A percentile compares a stretch with the other conserved stretches of the same genome.
Evolutionary conservation across 2,888 invertebrate genomes (phyloP).

Genomic region (Villa cingulata): DNA sequence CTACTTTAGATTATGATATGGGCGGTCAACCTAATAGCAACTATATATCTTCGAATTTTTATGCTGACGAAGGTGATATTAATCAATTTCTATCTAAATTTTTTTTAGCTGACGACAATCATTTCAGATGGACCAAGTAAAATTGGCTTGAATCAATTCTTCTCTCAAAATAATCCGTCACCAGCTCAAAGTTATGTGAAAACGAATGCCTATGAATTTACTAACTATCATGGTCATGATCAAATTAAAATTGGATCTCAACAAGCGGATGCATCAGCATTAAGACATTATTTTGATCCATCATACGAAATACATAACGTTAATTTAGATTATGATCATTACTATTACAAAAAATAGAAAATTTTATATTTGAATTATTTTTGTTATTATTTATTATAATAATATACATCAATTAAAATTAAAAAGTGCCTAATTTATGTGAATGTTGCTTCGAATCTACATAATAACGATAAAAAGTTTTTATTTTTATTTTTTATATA

Average conservation of each 20-base stretch:
- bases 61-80: not conserved
- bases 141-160: not conserved
- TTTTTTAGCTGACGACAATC: not conserved
- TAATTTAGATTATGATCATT: not conserved
- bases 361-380: too few relatives aligned
- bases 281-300: not conserved
- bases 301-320: not conserved
- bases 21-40: not conserved
- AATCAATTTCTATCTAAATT: not conserved
- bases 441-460: too few relatives aligned
- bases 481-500: too few relatives aligned
- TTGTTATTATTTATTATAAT: too few relatives aligned
- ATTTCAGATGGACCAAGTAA: too few relatives aligned
- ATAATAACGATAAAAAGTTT: too few relatives aligned
- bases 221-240: not conserved
- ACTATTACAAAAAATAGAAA: not conserved
- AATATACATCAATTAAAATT: too few relatives aligned
- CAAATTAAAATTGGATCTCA: not conserved
- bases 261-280: not conserved
- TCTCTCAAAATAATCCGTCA: not conserved
- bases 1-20: not conserved
- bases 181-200: constrained; percentile 2
- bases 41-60: not conserved
- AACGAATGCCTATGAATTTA: constrained; percentile 2
- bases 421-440: too few relatives aligned